Evolutionary conservation across 2,888 invertebrate genomes (phyloP), one percentile per base, ranked within the genome.

Genomic region (Melikaiella ostensackeni): DNA sequence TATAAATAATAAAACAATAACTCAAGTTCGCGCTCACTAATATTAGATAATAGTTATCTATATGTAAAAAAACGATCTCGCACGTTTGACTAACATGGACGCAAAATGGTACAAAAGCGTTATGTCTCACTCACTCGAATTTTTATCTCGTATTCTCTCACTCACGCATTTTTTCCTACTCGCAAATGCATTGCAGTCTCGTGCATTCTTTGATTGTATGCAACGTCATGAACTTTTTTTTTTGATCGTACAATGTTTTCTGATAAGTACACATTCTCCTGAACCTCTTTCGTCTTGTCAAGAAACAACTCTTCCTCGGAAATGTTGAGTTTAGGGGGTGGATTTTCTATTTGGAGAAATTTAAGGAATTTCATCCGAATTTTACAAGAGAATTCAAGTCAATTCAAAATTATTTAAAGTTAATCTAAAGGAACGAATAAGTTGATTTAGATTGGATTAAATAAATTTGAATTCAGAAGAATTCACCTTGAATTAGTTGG

Each of bases 21-120:
- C 33, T 46, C 8, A 63, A 33, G 73, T 55, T 62, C 27, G 77
- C 77, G 76, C 61, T 38, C 27, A 73, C 62, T 77, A 74, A 35
- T 24, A 61, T 77, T 74, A 73, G 46, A 42, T 76, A 76, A 73
- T 76, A 76, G 59, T 63, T 76, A 74, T 73, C 55, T 74, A 82
- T 81, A 80, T 83, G 76, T 84, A 83, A 84, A 77, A 50, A 78
- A 66, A 79, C 83, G 84, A 83, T 84, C 84, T 83, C 84, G 83
- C 84, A 86, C 80, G 84, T 84, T 86, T 82, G 84, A 88, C 85
- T 84, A 88, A 87, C 85, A 85, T 88, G 89, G 88, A 89, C 89
- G 89, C 86, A 89, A 88, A 86, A 85, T 84, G 81, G 88, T 88
- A 88, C 85, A 87, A 86, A 89, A 88, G 87, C 89, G 82, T 88